Conservation (phyloP, 2,888 invertebrate genomes). For the Amiota minor region DNA sequence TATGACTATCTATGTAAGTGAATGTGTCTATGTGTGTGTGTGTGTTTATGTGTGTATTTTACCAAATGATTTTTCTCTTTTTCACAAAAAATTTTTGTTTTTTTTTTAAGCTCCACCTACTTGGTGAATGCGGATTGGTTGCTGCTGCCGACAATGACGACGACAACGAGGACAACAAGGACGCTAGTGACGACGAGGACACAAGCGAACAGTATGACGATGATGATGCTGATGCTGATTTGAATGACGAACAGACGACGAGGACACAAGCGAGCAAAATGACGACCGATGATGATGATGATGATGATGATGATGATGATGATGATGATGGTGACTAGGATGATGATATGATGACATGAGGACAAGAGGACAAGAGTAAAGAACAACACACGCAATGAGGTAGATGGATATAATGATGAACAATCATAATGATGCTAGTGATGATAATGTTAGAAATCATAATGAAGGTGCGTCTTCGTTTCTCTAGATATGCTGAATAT, state of each 20-base stretch:
- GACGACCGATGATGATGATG: background rate
- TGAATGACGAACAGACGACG: too few species aligned
- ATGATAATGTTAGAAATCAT: constrained; percentile 6
- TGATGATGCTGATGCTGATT: constrained; percentile 64
- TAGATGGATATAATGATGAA: too few species aligned
- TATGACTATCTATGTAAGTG: background rate
- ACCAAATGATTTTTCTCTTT: constrained; percentile 32
- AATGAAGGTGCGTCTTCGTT: background rate
- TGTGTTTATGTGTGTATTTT: constrained; percentile 18
- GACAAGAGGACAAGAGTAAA: too few species aligned
- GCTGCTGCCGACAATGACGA: constrained; percentile 50
- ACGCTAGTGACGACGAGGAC: constrained; percentile 11
- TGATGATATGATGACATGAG: background rate
- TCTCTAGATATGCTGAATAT: too few species aligned
- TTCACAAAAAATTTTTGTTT: constrained; percentile 61
- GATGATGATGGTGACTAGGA: constrained; percentile 2
- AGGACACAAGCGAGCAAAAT: background rate
- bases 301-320: background rate
- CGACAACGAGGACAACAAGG: constrained; percentile 32
- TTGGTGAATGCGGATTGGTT: constrained; percentile 68
- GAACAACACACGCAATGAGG: too few species aligned
- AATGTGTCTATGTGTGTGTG: background rate
- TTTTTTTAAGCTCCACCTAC: constrained; percentile 72
- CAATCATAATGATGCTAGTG: background rate
- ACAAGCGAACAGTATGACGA: constrained; percentile 49